phyloP scores from a whole-genome alignment of 2,797 vertebrate genomes.

The Chromobotia macracanthus region DNA sequence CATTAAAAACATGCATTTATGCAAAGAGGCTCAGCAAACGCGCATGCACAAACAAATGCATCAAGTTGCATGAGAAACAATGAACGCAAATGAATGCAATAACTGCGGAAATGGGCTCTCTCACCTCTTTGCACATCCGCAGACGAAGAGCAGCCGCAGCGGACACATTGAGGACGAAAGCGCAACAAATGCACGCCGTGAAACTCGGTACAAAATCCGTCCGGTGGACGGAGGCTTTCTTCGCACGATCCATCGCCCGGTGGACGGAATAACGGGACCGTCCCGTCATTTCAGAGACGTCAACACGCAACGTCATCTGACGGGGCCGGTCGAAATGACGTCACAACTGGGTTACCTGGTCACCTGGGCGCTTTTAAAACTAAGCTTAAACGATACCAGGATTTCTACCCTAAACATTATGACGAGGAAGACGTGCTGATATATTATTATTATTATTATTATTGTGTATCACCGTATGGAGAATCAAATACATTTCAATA shows the following conservation, averaged over 20 bases:
- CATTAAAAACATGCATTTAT: too few relatives aligned
- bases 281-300: slow-evolving; percentile 3
- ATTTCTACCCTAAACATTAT: background rate
- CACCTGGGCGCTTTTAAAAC: background rate
- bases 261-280: slow-evolving; percentile 4
- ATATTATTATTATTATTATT: background rate
- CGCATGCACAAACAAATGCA: background rate
- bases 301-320: slow-evolving; percentile 1
- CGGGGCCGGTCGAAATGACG: slow-evolving; percentile 10
- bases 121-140: slow-evolving; percentile 78
- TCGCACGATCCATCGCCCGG: slow-evolving; percentile 31
- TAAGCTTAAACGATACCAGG: background rate
- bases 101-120: slow-evolving; percentile 31
- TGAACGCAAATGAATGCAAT: background rate
- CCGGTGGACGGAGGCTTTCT: slow-evolving; percentile 14
- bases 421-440: background rate
- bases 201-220: slow-evolving; percentile 28
- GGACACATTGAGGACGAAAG: slow-evolving; percentile 67
- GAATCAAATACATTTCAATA: background rate
- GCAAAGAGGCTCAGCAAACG: background rate
- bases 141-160: slow-evolving; percentile 60
- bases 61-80: background rate
- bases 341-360: background rate
- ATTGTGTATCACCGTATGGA: background rate
- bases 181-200: slow-evolving; percentile 48